Percentiles rank a stretch among this genome's conserved stretches.
Evolutionary conservation across 2,113 vertebrate species (phyloP).

Genomic region (Dolichallabes microphthalmus): DNA sequence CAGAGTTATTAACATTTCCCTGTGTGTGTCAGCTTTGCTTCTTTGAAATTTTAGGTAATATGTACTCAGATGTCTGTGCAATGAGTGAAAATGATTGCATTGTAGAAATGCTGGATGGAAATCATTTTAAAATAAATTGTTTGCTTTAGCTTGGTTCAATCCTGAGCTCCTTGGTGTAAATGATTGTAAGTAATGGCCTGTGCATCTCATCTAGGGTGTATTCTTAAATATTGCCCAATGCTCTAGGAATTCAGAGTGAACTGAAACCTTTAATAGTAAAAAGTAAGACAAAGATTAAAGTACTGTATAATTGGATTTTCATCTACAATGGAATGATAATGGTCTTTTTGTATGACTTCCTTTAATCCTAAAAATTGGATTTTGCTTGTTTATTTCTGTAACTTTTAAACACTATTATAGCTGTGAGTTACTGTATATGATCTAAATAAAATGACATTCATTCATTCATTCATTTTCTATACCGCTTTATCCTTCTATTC

Average conservation of each 20-base stretch:
- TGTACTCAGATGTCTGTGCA: neutral
- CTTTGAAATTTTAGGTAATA: neutral
- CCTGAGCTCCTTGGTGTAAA: neutral
- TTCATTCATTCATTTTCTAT: too few relatives aligned
- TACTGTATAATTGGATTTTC: neutral
- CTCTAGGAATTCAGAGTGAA: neutral
- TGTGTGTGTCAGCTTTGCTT: neutral
- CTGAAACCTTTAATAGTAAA: neutral
- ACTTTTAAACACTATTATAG: neutral
- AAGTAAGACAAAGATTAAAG: neutral
- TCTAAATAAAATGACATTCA: neutral
- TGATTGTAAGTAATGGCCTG: neutral
- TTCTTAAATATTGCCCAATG: neutral
- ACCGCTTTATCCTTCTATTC: too few relatives aligned
- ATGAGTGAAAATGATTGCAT: neutral
- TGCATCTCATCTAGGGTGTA: neutral
- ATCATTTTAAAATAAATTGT: neutral
- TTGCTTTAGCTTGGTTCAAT: neutral
- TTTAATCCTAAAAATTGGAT: neutral
- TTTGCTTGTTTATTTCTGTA: neutral
- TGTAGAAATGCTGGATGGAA: neutral
- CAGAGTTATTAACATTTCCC: constrained; percentile 3
- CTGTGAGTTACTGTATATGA: neutral
- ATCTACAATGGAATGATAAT: too few relatives aligned
- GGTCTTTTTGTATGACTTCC: neutral